phyloP scores from a whole-genome alignment of 2,113 vertebrate species.

The Donacobius atricapilla region DNA sequence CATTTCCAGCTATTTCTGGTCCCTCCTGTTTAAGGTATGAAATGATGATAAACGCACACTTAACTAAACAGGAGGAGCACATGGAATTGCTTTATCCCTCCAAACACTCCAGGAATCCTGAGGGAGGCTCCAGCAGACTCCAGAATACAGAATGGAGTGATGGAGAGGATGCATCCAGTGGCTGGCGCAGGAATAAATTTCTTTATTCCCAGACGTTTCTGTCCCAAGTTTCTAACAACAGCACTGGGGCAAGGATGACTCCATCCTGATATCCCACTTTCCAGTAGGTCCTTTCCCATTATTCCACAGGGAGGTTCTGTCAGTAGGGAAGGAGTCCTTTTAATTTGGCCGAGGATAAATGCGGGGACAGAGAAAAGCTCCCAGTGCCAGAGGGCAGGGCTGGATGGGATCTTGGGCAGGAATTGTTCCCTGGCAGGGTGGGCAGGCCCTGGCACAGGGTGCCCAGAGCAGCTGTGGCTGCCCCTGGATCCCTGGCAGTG shows the following conservation, averaged over 20 bases:
- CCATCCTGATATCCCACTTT: neutral
- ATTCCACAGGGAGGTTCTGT: neutral
- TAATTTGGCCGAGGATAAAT: neutral
- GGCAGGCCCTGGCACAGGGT: neutral
- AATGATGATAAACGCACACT: neutral
- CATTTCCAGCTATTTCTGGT: neutral
- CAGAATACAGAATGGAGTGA: rapidly evolving
- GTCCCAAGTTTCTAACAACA: neutral
- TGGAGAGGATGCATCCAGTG: neutral
- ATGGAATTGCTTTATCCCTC: neutral
- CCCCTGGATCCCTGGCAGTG: neutral
- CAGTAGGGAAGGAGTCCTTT: neutral
- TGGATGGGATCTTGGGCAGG: neutral
- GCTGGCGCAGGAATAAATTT: neutral
- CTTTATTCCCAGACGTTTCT: neutral
- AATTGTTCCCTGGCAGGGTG: neutral
- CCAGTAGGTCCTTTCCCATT: neutral
- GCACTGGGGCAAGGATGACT: neutral
- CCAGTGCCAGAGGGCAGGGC: rapidly evolving
- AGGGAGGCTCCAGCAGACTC: neutral
- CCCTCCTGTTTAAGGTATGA: rapidly evolving
- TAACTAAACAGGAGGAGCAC: neutral
- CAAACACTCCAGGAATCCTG: neutral
- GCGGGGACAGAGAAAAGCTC: neutral
- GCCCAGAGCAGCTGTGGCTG: neutral